phyloP scores from a whole-genome alignment of 2,797 vertebrate genomes.

The Artibeus lituratus region DNA sequence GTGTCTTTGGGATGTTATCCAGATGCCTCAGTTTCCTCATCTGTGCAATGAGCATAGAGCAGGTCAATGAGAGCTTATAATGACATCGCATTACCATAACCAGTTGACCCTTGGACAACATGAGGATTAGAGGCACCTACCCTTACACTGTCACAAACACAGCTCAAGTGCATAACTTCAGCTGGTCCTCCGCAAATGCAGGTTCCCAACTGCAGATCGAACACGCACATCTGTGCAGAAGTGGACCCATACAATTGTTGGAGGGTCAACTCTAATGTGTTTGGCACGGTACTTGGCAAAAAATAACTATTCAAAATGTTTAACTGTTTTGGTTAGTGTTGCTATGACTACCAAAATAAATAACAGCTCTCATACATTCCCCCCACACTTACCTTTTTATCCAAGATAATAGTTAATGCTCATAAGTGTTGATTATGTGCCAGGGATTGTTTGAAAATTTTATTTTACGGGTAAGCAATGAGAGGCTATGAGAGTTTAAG shows the following conservation, averaged over 20 bases:
- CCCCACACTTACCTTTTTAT: background rate
- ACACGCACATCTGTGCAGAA: background rate
- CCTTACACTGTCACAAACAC: background rate
- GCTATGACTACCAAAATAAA: slow-evolving; percentile 7
- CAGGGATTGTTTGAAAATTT: background rate
- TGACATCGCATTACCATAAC: background rate
- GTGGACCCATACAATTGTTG: background rate
- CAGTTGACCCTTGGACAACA: background rate
- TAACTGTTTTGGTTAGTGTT: background rate
- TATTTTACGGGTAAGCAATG: background rate
- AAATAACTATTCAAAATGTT: background rate
- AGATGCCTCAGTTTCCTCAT: background rate
- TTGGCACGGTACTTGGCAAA: background rate
- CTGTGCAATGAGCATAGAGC: background rate
- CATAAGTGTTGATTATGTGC: background rate
- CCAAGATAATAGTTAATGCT: background rate
- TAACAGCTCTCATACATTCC: background rate
- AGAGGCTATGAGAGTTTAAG: background rate
- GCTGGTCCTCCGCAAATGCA: no score
- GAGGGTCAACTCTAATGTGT: background rate
- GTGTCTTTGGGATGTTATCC: background rate
- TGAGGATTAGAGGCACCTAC: background rate
- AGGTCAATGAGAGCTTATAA: background rate
- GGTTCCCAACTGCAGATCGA: background rate
- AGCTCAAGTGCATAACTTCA: background rate